A percentile compares a stretch with the other conserved stretches of the same genome.
These are phyloP conservation scores for Varanus salvator DNA, from an alignment of 2,113 vertebrate species.

Conservation along the genomic window DNA sequence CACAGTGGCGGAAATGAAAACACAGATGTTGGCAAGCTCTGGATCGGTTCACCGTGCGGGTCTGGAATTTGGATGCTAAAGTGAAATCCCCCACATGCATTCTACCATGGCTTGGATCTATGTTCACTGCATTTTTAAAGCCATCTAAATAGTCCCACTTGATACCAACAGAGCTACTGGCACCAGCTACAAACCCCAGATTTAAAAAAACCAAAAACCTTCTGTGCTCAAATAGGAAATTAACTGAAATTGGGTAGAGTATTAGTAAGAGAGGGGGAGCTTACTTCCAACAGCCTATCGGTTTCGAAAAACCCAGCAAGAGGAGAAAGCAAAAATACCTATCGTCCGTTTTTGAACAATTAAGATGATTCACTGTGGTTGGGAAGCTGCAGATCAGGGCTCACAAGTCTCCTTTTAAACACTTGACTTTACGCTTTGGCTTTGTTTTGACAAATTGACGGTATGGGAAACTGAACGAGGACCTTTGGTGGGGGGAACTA, in stretches of 20 bases:
- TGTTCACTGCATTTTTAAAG: conserved; percentile 47
- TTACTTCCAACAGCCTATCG: conserved; percentile 53
- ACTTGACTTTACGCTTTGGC: conserved; percentile 52
- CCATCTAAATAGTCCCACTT: conserved; percentile 28
- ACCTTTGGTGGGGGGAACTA: conserved; percentile 70
- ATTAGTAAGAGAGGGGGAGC: conserved; percentile 24
- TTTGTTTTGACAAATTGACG: conserved; percentile 65
- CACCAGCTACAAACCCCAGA: conserved; percentile 9
- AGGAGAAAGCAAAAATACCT: conserved; percentile 35
- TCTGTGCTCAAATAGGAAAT: background rate
- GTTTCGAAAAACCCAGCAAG: conserved; percentile 62
- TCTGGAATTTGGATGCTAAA: background rate
- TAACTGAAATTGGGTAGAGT: conserved; percentile 36
- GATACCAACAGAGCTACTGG: background rate
- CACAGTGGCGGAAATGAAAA: background rate
- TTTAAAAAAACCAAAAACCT: background rate
- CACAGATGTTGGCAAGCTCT: background rate
- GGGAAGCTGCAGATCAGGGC: conserved; percentile 67
- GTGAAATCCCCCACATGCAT: background rate
- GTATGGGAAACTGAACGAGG: conserved; percentile 70
- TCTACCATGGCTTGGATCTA: background rate
- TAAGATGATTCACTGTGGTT: conserved; percentile 55
- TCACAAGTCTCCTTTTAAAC: conserved; percentile 67
- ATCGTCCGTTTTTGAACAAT: conserved; percentile 68
- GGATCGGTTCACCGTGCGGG: background rate